Base-by-base conservation (phyloP, 2,797 vertebrate genomes). In the Ara ararauna region DNA sequence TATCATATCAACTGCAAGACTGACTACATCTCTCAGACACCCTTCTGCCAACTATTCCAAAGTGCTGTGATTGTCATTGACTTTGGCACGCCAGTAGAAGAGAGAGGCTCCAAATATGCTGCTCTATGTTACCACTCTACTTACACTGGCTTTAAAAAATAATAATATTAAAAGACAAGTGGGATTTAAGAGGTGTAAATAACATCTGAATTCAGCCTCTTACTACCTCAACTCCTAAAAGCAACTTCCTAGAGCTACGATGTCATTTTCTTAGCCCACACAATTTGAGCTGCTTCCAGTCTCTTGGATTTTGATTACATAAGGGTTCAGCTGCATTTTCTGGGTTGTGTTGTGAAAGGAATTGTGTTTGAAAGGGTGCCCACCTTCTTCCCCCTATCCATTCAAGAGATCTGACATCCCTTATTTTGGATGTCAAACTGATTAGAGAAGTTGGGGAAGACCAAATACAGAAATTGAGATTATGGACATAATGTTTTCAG, bases 131-230 rank as follows among this genome's bases (percentile, higher is more conserved):
- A 77, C 29, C 29, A 26, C n/a, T 71, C 34, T 9, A 36, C 27
- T 73, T 78, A 45, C n/a, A 60, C 0, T 27, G 45, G 78, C 32
- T 87, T 62, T 5, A 42, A 36, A 54, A 68, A 77, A 85, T 27
- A 72, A 67, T 26, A 47, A 66, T 23, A 54, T 3, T 54, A 56
- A 11, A 40, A 40, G 5, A 23, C 42, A 53, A 78, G 30, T 20
- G 14, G 44, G 30, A 90, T 75, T 85, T 88, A 86, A 90, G 74
- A 78, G 48, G 51, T 93, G 61, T 51, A 94, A 97, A 80, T 73
- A 89, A 90, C 67, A 90, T 89, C 45, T 87, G 45, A 93, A 92
- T 93, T 90, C 82, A 92, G 42, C 45, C 42, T 94, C 83, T 51
- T 50, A 77, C 77, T 93, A 68, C 74, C 42, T 93, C 90, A 87